A percentile compares a stretch with the other conserved stretches of the same genome.
Conservation (phyloP, 2,113 vertebrate genomes). For the Hiodon tergisus region DNA sequence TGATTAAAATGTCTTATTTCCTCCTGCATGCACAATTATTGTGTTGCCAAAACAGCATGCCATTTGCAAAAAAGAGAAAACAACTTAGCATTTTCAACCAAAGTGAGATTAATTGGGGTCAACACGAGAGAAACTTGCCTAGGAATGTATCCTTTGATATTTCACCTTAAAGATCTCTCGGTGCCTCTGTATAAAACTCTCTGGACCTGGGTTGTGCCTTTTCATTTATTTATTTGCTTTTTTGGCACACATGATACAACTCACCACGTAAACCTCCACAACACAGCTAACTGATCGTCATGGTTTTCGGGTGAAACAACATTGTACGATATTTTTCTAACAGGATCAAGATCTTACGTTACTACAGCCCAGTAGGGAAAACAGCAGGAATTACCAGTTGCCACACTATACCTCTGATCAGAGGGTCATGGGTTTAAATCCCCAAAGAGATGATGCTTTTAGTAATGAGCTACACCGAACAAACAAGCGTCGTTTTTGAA, state of each 20-base stretch:
- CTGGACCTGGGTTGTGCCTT: neutral
- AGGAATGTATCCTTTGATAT: neutral
- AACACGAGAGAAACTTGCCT: neutral
- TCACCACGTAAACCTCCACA: no score
- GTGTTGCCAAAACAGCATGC: slow-evolving; percentile 28
- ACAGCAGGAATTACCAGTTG: no score
- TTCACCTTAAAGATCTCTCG: neutral
- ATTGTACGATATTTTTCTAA: no score
- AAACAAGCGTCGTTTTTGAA: no score
- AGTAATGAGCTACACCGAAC: no score
- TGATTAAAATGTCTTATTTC: slow-evolving; percentile 31
- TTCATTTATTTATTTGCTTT: neutral
- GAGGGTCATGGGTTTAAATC: no score
- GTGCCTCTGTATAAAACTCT: neutral
- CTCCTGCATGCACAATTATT: slow-evolving; percentile 17
- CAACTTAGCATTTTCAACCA: slow-evolving; percentile 17
- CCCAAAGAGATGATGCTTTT: no score
- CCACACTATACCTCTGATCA: no score
- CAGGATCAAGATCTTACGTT: no score
- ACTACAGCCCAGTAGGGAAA: no score
- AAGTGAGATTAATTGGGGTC: neutral
- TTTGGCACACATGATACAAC: neutral
- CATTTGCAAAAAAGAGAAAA: slow-evolving; percentile 18
- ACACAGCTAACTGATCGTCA: no score
- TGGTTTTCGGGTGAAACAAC: no score